A percentile compares a stretch with the other conserved stretches of the same genome.
phyloP scores from a whole-genome alignment of 2,797 vertebrate species.

The Falco concolor region DNA sequence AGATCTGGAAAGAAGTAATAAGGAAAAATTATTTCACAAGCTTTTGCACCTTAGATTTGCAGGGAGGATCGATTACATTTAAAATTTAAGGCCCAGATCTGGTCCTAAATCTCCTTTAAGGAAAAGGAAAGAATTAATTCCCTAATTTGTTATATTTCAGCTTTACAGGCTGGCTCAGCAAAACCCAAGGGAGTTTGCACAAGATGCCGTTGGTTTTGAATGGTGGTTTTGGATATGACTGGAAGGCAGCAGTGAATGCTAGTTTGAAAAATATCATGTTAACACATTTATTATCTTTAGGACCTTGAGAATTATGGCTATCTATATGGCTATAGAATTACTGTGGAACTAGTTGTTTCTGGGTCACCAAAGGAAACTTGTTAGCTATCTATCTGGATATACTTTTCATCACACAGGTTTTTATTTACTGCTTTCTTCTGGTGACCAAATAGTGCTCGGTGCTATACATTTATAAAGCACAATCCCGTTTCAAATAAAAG shows the following conservation, averaged over 20 bases:
- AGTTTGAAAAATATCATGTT: neutral
- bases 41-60: slow-evolving; percentile 16
- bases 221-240: neutral
- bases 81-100: neutral
- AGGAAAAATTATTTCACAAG: slow-evolving; percentile 11
- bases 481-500: neutral
- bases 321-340: neutral
- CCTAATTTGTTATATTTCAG: slow-evolving; percentile 30
- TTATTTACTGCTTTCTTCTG: neutral
- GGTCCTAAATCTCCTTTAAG: slow-evolving; percentile 27
- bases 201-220: neutral
- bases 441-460: neutral
- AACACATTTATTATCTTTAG: neutral
- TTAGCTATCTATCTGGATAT: neutral
- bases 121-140: slow-evolving; percentile 21
- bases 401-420: neutral
- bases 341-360: neutral
- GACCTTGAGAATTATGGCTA: neutral
- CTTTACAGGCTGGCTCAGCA: neutral
- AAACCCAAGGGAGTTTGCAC: neutral
- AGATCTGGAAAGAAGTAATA: neutral
- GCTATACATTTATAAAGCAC: neutral
- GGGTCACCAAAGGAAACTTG: neutral
- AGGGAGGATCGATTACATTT: neutral
- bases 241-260: neutral